phyloP scores from a whole-genome alignment of 2,797 vertebrate species.

The Anomalospiza imberbis region DNA sequence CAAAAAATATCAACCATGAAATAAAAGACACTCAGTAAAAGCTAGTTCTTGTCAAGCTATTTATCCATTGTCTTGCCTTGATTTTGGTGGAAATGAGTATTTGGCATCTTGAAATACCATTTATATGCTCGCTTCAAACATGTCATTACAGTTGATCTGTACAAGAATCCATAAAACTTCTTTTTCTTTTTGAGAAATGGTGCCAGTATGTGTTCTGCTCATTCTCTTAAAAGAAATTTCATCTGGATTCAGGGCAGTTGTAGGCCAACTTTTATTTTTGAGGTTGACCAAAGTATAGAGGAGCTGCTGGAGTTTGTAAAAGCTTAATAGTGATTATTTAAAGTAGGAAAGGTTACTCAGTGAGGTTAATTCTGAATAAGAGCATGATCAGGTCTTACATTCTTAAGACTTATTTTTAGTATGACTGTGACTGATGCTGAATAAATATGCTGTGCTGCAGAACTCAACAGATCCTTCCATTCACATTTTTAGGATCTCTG shows the following conservation, averaged over 20 bases:
- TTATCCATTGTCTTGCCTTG: background rate
- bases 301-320: background rate
- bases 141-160: background rate
- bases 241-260: background rate
- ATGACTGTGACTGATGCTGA: background rate
- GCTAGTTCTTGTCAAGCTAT: background rate
- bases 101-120: background rate
- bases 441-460: background rate
- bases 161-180: background rate
- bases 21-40: background rate
- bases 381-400: background rate
- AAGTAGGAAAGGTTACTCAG: background rate
- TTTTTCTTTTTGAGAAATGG: background rate
- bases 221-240: background rate
- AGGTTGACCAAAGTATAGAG: background rate
- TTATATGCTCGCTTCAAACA: background rate
- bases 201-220: background rate
- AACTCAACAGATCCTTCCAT: background rate
- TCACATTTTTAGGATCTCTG: background rate
- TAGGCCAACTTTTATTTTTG: background rate
- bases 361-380: background rate
- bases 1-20: background rate
- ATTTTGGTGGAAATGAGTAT: background rate
- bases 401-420: background rate
- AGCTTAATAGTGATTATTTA: background rate